Percentiles rank a stretch among this genome's conserved stretches.
Evolutionary conservation across 2,888 invertebrate genomes (phyloP).

Genomic region (Sipunculus nudus): DNA sequence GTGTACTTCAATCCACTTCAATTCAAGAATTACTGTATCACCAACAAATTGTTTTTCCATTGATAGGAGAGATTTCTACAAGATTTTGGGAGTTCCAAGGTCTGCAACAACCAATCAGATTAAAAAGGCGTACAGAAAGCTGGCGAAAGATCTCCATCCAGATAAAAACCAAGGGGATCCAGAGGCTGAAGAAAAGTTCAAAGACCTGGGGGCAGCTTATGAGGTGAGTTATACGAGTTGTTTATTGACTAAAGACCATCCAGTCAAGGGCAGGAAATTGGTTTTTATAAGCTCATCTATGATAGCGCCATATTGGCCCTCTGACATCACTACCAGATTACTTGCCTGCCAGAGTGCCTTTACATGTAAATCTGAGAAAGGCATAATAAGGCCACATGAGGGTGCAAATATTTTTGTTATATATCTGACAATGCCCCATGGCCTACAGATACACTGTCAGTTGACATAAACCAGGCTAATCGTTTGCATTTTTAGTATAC

Average conservation of each 20-base stretch:
- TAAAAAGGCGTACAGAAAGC: slow-evolving; percentile 94
- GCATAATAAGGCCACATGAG: too few species aligned
- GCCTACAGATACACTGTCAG: too few species aligned
- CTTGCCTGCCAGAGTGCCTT: too few species aligned
- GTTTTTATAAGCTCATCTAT: background rate
- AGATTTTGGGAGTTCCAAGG: slow-evolving; percentile 85
- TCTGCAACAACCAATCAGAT: slow-evolving; percentile 92
- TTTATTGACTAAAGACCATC: background rate
- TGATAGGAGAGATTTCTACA: slow-evolving; percentile 91
- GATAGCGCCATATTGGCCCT: background rate
- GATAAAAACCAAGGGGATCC: slow-evolving; percentile 97
- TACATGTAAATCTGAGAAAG: too few species aligned
- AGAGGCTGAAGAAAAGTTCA: slow-evolving; percentile 90
- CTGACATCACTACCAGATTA: too few species aligned
- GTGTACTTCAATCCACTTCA: too few species aligned
- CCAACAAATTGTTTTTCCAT: slow-evolving; percentile 13
- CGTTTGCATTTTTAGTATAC: too few species aligned
- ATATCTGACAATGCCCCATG: too few species aligned
- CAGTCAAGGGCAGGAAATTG: too few species aligned
- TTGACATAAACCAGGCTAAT: too few species aligned
- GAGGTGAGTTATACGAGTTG: slow-evolving; percentile 72
- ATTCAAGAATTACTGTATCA: too few species aligned
- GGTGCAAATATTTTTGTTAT: too few species aligned
- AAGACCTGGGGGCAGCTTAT: slow-evolving; percentile 95
- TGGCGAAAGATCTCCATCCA: slow-evolving; percentile 97